Base-by-base conservation (phyloP, 2,113 vertebrate species). In the Bolborhynchus lineola region DNA sequence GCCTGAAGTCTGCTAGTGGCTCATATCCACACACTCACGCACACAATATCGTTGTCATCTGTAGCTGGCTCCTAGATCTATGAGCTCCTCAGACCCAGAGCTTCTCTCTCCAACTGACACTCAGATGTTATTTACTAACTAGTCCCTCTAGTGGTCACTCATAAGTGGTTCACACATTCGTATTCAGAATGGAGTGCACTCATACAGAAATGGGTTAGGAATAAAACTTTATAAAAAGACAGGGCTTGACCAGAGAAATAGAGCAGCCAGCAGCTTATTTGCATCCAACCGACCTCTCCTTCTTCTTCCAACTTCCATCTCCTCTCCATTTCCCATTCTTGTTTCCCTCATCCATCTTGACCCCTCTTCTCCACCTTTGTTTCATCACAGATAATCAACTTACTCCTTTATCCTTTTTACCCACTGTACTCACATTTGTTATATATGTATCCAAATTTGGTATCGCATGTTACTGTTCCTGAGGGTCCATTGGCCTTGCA, bases 1-100 rank as follows among this genome's bases (percentile, higher is more conserved):
- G 7, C 1, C 16, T 41, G 4, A 75, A 46, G 20, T 44, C 26
- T 63, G 0, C 12, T 24, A 9, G 20, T 8, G 2, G 1, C 25
- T 78, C 64, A 72, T 10, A 23, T 60, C 21, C 53, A 33, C 17
- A 86, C 7, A 3, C 23, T 57, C 47, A 18, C 13, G 9, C 26
- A 57, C 11, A 12, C 10, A 7, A 2, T 20, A 12, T 15, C 2
- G 4, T 16, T 64, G 31, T 24, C 21, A 72, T 47, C 16, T 21
- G 7, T 20, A 47, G 7, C 39, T 1, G 1, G 3, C 3, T 79
- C 14, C 25, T 29, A 68, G 33, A 41, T 8, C 35, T 29, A 39
- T 8, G 17, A 35, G 13, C 15, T 65, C 26, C 26, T 70, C 39
- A 53, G 9, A 60, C 17, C 23, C 39, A 47, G 9, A 21, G 37